Base-by-base conservation (phyloP, 2,888 invertebrate genomes). In the Metellina segmentata region DNA sequence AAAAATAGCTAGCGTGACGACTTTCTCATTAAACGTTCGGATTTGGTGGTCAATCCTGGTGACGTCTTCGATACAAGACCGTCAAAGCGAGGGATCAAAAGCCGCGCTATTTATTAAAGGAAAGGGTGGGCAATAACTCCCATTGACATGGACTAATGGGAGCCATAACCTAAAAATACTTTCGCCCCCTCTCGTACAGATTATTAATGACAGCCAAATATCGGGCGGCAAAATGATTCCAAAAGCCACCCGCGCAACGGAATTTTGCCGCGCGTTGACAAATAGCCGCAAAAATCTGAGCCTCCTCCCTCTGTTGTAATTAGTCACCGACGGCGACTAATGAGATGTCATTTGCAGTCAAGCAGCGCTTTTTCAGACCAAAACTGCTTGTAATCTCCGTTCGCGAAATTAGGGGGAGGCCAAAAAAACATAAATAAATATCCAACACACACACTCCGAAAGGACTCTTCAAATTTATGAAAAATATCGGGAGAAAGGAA, bases 281-380 rank as follows among this genome's bases (percentile, higher is more conserved):
- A 91, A 91, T 91, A 77, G 87, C 82, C 83, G 83, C 91, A 91
- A 91, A 91, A 91, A 91, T 91, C 91, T 82, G 75, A 87, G 82
- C 82, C 91, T 83, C 82, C 61, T 78, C 70, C 69, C 77, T 49
- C 19, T 61, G 61, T 13, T 74, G 91, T 87, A 91, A 91, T 91
- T 91, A 91, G 91, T 91, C 91, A 78, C 71, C 69, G 87, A 16
- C 82, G 61, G 82, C 82, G 52, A 82, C 72, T 91, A 91, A 91
- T 91, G 91, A 91, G 91, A 87, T 77, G 83, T 91, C 91, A 78
- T 83, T 87, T 83, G 83, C 87, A 91, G 83, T 75, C 75, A 82
- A 53, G 86, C 90, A 70, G 75, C 77, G 49, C 49, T 87, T 87
- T 87, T 87, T 72, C 79, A 72, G 71, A 19, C 20, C 74, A 81